Evolutionary conservation across 2,797 vertebrate species (phyloP).

Genomic region (Pseudotriccus pelzelni): DNA sequence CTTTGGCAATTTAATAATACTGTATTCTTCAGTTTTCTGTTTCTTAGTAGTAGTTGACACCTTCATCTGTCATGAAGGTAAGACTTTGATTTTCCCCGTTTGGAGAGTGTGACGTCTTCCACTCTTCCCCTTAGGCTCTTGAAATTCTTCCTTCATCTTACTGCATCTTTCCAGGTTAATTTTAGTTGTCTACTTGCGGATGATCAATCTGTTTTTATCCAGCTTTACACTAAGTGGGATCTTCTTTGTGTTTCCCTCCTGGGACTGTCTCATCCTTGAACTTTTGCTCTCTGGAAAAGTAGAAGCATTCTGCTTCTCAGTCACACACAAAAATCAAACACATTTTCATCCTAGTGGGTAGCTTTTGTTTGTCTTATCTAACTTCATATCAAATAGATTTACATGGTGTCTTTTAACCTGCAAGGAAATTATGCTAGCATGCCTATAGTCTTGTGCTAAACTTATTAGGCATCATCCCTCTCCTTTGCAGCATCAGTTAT

Average conservation of each 20-base stretch:
- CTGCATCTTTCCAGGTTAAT: not conserved
- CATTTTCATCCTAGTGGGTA: not conserved
- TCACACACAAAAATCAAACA: not conserved
- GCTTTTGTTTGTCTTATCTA: not conserved
- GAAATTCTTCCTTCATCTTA: not conserved
- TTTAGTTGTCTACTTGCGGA: not conserved
- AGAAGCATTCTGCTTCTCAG: not conserved
- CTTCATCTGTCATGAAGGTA: not conserved
- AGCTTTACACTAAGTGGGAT: slow-evolving; percentile 47
- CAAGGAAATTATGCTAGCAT: not conserved
- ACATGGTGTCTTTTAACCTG: not conserved
- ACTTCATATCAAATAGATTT: not conserved
- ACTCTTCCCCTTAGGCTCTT: not conserved
- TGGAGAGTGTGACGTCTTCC: not conserved
- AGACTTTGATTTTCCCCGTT: not conserved
- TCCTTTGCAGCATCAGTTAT: not conserved
- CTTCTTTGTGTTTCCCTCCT: slow-evolving; percentile 8
- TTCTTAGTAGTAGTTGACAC: not conserved
- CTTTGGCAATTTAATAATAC: not conserved
- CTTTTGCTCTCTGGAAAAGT: not conserved
- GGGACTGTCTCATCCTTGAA: not conserved
- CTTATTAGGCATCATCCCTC: not conserved
- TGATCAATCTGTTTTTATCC: not conserved
- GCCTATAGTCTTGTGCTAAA: not conserved
- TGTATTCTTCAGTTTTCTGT: not conserved